These are phyloP conservation scores for Hirtodrosophila histrioides DNA, from an alignment of 2,888 invertebrate species.

Conservation along the genomic window DNA sequence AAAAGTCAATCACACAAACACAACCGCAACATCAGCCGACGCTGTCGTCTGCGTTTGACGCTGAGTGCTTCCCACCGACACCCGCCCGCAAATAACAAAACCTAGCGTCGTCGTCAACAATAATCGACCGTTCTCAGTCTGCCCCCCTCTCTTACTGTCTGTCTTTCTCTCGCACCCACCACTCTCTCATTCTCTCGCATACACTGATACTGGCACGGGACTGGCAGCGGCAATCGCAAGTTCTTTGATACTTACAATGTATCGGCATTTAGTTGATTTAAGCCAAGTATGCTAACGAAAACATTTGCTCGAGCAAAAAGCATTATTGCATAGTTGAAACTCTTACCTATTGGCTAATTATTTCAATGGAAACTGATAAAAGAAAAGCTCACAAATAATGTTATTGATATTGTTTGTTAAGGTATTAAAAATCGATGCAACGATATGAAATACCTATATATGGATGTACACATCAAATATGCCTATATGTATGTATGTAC, in stretches of 20 bases:
- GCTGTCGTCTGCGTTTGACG: slow-evolving; percentile 29
- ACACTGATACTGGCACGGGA: slow-evolving; percentile 8
- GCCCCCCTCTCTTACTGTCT: slow-evolving; percentile 11
- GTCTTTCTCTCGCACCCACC: neutral
- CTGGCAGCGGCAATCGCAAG: slow-evolving; percentile 14
- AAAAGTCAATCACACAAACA: slow-evolving; percentile 72
- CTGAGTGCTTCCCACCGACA: slow-evolving; percentile 42
- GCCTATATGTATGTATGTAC: no score
- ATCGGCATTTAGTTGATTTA: slow-evolving; percentile 59
- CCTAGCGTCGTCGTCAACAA: slow-evolving; percentile 47
- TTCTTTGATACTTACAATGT: slow-evolving; percentile 43
- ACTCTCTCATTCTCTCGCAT: slow-evolving; percentile 29
- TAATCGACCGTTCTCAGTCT: slow-evolving; percentile 26
- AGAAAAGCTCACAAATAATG: no score
- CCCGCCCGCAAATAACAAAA: slow-evolving; percentile 78
- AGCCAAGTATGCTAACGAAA: slow-evolving; percentile 17
- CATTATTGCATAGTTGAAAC: neutral
- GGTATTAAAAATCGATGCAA: no score
- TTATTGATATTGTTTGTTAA: no score
- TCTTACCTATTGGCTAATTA: neutral
- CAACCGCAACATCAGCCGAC: slow-evolving; percentile 43
- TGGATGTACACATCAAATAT: no score
- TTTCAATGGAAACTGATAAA: no score
- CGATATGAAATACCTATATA: no score
- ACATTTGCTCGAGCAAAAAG: slow-evolving; percentile 2